phyloP scores from a whole-genome alignment of 2,113 vertebrate genomes.

The Pterocles orientalis region DNA sequence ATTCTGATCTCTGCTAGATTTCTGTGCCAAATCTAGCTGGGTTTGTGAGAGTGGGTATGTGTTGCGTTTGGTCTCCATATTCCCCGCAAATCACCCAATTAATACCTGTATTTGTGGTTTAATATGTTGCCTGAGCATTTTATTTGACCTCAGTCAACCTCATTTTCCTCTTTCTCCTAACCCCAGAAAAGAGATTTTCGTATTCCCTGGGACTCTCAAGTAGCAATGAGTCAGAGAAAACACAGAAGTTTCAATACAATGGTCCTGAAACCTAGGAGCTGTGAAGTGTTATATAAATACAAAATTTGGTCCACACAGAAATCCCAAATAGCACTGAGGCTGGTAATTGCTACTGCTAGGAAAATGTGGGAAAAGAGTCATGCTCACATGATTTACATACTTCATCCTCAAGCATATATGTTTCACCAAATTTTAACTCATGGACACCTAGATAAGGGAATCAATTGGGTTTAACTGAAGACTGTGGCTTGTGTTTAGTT shows the following conservation, averaged over 20 bases:
- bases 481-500: background rate
- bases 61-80: background rate
- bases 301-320: background rate
- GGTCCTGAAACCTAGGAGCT: background rate
- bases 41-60: background rate
- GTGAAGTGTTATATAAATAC: background rate
- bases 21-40: background rate
- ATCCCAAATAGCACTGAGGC: background rate
- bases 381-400: background rate
- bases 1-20: background rate
- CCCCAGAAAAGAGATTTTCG: background rate
- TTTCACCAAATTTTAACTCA: constrained; percentile 15
- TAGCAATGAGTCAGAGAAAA: background rate
- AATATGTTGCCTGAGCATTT: background rate
- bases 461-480: background rate
- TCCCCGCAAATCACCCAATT: background rate
- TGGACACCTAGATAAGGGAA: background rate
- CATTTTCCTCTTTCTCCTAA: background rate
- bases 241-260: background rate
- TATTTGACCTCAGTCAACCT: background rate
- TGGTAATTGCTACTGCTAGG: background rate
- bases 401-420: background rate
- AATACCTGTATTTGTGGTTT: background rate
- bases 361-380: background rate
- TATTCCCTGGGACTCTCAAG: background rate